Base-by-base conservation (phyloP, 64 coral and sea anemone genomes). In the Stichodactyla helianthus region DNA sequence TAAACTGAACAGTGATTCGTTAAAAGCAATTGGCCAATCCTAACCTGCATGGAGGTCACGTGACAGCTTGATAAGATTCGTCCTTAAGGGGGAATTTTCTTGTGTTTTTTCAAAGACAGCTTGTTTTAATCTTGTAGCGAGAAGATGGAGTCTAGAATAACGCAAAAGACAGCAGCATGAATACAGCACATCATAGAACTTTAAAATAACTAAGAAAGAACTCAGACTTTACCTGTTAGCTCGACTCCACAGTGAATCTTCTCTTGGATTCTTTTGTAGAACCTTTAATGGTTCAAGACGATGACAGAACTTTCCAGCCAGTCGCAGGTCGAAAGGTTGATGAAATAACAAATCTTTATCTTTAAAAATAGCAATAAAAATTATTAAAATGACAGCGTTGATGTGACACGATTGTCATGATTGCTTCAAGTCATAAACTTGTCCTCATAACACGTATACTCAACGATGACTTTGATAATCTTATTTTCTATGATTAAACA, bases 41-140 rank as follows among this genome's bases (percentile, higher is more conserved):
- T 51, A 59, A 89, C 88, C 88, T 76, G 88, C 67, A 57, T 89
- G 88, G 65, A 83, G 83, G 52, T 61, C 80, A 57, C 23, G 52
- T 2, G 63, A 89, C 16, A 89, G 79, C 63, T 89, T 81, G 74
- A 89, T 55, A 44, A 89, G 77, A 44, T 76, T 89, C 53, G 54
- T 65, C 16, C 17, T 56, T 50, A 2, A 2, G 19, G 52, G 77
- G 23, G 25, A 31, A 31, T 74, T 74, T 13, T 31, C 23, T 54
- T 81, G n/a, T 53, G 78, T 51, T 6, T 0, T 54, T 52, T 81
- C 19, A 16, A 23, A 53, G 15, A 52, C 50, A 53, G n/a, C 10
- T 52, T 81, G 78, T 51, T 81, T 81, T 11, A 81, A 54, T 53
- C 78, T 81, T 53, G 17, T 81, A 6, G 50, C 78, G 10, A 81